Conservation (phyloP, 2,113 vertebrate species). For the Callaeas wilsoni region DNA sequence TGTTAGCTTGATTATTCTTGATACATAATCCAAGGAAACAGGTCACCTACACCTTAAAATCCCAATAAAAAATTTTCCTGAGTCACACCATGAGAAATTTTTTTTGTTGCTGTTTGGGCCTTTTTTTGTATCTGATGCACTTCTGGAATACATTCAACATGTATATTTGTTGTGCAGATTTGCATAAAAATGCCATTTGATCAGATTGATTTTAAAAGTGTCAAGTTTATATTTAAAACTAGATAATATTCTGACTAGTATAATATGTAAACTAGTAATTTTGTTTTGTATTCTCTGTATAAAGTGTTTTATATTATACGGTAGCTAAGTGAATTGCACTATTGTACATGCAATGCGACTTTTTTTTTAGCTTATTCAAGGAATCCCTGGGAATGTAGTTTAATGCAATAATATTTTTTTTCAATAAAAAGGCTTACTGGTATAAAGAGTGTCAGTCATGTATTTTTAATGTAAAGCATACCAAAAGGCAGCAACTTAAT, state of each 20-base stretch:
- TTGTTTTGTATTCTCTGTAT: conserved; percentile 73
- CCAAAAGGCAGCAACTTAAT: conserved; percentile 56
- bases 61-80: neutral
- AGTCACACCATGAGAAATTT: neutral
- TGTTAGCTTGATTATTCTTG: neutral
- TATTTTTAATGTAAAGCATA: conserved; percentile 67
- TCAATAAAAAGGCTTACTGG: conserved; percentile 70
- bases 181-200: conserved; percentile 44
- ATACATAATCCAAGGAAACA: neutral
- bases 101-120: neutral
- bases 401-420: conserved; percentile 83
- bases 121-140: neutral
- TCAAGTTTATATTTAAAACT: conserved; percentile 63
- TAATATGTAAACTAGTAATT: conserved; percentile 64
- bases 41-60: neutral
- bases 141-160: conserved; percentile 28
- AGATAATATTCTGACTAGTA: conserved; percentile 56
- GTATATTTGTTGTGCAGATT: conserved; percentile 39
- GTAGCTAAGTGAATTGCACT: conserved; percentile 80
- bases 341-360: conserved; percentile 70
- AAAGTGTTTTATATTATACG: conserved; percentile 73
- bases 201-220: conserved; percentile 38
- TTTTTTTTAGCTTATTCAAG: conserved; percentile 71
- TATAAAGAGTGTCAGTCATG: conserved; percentile 62
- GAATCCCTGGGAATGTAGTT: conserved; percentile 77